These are phyloP conservation scores for Acrocephalus arundinaceus DNA, from an alignment of 2,113 vertebrate genomes.

Conservation along the genomic window DNA sequence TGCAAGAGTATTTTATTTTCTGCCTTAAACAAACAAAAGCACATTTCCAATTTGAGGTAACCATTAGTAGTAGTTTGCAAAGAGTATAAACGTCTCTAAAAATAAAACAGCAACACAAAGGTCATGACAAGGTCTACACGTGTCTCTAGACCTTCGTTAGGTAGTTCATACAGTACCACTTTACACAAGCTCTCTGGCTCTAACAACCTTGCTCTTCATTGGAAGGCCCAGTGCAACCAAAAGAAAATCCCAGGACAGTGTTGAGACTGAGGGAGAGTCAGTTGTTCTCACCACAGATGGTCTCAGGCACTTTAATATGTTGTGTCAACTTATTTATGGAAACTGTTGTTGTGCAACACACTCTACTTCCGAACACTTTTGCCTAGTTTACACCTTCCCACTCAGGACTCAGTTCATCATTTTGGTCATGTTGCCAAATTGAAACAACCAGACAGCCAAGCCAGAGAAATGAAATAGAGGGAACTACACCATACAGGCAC, in stretches of 20 bases:
- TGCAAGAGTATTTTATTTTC: conserved; percentile 74
- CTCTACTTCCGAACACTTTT: not conserved
- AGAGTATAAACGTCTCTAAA: conserved; percentile 58
- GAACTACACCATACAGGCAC: not conserved
- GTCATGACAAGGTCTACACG: not conserved
- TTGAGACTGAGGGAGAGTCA: not conserved
- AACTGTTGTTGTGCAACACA: conserved; percentile 17
- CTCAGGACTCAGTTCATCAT: not conserved
- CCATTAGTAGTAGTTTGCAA: conserved; percentile 66
- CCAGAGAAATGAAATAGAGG: not conserved
- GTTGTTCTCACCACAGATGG: not conserved
- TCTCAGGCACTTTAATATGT: conserved; percentile 36
- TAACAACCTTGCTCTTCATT: not conserved
- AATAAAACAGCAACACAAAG: not conserved
- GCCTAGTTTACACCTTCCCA: not conserved
- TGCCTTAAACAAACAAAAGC: conserved; percentile 57
- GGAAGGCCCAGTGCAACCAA: conserved; percentile 34
- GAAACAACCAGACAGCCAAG: not conserved
- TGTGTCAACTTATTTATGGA: not conserved
- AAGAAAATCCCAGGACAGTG: not conserved
- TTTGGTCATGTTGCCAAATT: not conserved
- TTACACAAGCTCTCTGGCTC: not conserved
- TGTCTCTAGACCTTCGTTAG: conserved; percentile 46
- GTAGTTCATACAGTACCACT: conserved; percentile 54
- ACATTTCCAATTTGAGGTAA: conserved; percentile 70